Base-by-base conservation (phyloP, 2,797 vertebrate genomes). In the Pangasius mekongensis region DNA sequence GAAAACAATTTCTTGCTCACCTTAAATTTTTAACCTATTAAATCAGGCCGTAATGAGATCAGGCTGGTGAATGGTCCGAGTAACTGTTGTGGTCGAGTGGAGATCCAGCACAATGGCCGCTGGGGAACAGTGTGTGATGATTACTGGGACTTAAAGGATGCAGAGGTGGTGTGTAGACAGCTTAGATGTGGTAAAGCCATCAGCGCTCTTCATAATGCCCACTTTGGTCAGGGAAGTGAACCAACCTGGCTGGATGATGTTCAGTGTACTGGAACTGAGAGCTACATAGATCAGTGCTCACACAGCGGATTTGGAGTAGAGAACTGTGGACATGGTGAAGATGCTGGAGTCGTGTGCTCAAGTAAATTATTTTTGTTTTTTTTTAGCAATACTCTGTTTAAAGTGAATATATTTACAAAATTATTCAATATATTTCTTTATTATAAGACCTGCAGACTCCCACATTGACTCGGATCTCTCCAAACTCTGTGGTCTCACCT, bases 291-390 rank as follows among this genome's bases (percentile, higher is more conserved):
- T 64, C 62, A 64, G 8, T 64, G 62, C 27, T 64, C 27, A 11
- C 16, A 83, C 16, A 0, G 0, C 0, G 76, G 16, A 47, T 86
- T 39, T 83, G 67, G 1, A 47, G 6, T 0, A 24, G 0, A 71
- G 1, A 0, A 83, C 43, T 91, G 90, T 87, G 0, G 0, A 52
- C 82, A 86, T 11, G 0, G 0, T 24, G n/a, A 87, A 33, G 86
- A 82, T 71, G 89, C 86, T 67, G 88, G 89, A 76, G 90, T 91
- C 86, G 43, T 67, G 16, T 92, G 91, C 43, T 69, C 84, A 90
- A 73, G 91, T 92, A 90, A 33, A 36, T 11, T n/a, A 22, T 10
- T 11, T 10, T n/a, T 64, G 0, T 20, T 58, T 58, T 13, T 13
- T 10, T 33, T 3, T 11, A 8, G 54, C 2, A 11, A 66, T 66